phyloP scores from a whole-genome alignment of 2,888 invertebrate species.

The Cryptophagus acutangulus region DNA sequence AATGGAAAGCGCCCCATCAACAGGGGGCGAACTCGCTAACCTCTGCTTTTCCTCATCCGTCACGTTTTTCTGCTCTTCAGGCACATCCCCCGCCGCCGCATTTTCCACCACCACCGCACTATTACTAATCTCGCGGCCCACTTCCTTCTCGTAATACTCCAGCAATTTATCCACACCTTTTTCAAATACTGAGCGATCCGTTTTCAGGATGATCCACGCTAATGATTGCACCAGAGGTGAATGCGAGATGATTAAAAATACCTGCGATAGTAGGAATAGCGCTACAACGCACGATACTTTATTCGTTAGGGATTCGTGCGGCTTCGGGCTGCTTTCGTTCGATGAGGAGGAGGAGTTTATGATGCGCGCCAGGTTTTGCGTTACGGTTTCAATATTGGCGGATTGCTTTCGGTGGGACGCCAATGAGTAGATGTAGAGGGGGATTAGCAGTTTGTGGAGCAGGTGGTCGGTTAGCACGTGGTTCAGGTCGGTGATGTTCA shows the following conservation, averaged over 20 bases:
- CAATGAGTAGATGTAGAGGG: conserved; percentile 89
- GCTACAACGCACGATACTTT: conserved; percentile 87
- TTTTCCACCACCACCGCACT: conserved; percentile 23
- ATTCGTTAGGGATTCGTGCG: conserved; percentile 18
- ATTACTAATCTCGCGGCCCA: conserved; percentile 25
- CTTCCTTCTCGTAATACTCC: conserved; percentile 41
- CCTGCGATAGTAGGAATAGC: conserved; percentile 86
- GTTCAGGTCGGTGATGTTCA: conserved; percentile 88
- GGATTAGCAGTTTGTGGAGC: conserved; percentile 86
- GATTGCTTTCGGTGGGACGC: conserved; percentile 56
- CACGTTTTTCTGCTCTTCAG: conserved; percentile 65
- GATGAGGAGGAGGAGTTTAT: background rate
- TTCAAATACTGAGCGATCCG: conserved; percentile 54
- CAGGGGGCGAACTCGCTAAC: conserved; percentile 17
- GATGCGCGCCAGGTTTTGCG: conserved; percentile 11
- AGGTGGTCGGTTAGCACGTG: conserved; percentile 92
- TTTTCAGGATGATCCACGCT: conserved; percentile 85
- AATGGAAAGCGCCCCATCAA: conserved; percentile 36
- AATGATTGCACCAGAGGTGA: conserved; percentile 84
- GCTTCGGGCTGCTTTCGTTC: background rate
- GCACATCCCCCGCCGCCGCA: conserved; percentile 30
- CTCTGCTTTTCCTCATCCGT: conserved; percentile 89
- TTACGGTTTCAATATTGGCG: conserved; percentile 47
- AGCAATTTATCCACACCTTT: conserved; percentile 44
- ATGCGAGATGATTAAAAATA: conserved; percentile 90